Conservation (phyloP, 37 sponge, comb jelly and placozoan genomes). For the Lycopodina hypogea region DNA sequence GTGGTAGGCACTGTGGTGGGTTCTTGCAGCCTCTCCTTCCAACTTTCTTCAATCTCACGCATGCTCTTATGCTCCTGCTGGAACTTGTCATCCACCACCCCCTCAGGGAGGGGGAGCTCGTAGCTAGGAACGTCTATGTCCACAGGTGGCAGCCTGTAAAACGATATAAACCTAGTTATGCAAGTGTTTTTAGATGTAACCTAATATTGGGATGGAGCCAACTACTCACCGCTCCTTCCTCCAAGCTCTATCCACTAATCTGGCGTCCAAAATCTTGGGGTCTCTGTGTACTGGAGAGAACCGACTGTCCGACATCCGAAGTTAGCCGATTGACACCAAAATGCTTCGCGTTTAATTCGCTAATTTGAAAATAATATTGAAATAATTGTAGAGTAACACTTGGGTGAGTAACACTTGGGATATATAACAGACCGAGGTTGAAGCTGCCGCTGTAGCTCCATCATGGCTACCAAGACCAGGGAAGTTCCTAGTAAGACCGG, state of each 20-base stretch:
- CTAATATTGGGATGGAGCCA: neutral
- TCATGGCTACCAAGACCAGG: neutral
- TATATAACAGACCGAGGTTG: neutral
- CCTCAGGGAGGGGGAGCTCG: conserved; percentile 76
- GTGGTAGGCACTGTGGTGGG: too few relatives aligned
- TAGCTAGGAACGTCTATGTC: conserved; percentile 61
- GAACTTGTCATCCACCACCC: conserved; percentile 55
- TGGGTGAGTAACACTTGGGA: neutral
- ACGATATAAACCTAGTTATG: too few relatives aligned
- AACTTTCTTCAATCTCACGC: conserved; percentile 56
- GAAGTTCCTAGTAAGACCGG: neutral
- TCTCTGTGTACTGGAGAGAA: conserved; percentile 46
- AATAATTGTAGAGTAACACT: neutral
- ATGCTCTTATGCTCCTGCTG: conserved; percentile 44
- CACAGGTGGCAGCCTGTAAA: conserved; percentile 21
- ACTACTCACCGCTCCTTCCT: conserved; percentile 54
- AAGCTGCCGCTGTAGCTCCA: neutral
- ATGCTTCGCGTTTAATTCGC: neutral
- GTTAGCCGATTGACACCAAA: neutral
- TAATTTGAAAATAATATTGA: neutral
- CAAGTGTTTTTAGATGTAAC: too few relatives aligned
- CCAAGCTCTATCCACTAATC: conserved; percentile 54
- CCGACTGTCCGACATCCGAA: conserved; percentile 47
- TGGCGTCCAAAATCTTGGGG: conserved; percentile 32
- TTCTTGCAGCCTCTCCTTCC: conserved; percentile 63